Base-by-base conservation (phyloP, 1,140 invertebrate genomes). In the Meloidogyne hapla region DNA sequence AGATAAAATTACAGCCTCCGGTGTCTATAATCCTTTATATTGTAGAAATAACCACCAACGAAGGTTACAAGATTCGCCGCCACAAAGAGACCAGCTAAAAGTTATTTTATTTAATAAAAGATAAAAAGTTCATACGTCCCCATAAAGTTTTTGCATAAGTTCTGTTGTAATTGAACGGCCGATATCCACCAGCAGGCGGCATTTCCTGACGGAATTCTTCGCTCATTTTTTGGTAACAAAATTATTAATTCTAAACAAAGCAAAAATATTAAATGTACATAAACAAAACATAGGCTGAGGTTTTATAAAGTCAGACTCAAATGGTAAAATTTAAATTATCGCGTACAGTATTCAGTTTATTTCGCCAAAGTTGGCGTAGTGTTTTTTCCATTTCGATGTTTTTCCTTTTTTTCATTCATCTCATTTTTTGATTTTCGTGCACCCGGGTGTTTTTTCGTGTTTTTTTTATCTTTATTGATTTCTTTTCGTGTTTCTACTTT, bases 111-210 rank as follows among this genome's bases (percentile, higher is more conserved):
- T 56, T 56, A 3, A 18, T 6, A 6, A 8, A 21, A 56, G n/a
- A 56, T 1, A 56, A 66, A 12, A 77, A 64, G 21, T 66, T 81
- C 83, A 83, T 73, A 87, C 84, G 84, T 76, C 77, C 79, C 77
- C 77, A 87, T n/a, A 81, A 62, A n/a, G 74, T 45, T 69, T 85
- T 84, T 13, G 86, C 79, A 69, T 77, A 87, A 4, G 84, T 85
- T 38, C 82, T 74, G 26, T 72, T 63, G 25, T 74, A 78, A 82
- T 83, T 84, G 79, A 87, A 82, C 12, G 78, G 73, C n/a, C 77
- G 74, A 80, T 88, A 89, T 8, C 88, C 88, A 33, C 87, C 86
- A 42, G 79, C 45, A 26, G 88, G 88, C 28, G 88, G 88, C 81
- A 88, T 83, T 62, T 89, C 88, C 75, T 89, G 88, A 33, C 79